phyloP scores from a whole-genome alignment of 30 jellyfish, hydroid and myxozoan species.

The Cassiopea xamachana region DNA sequence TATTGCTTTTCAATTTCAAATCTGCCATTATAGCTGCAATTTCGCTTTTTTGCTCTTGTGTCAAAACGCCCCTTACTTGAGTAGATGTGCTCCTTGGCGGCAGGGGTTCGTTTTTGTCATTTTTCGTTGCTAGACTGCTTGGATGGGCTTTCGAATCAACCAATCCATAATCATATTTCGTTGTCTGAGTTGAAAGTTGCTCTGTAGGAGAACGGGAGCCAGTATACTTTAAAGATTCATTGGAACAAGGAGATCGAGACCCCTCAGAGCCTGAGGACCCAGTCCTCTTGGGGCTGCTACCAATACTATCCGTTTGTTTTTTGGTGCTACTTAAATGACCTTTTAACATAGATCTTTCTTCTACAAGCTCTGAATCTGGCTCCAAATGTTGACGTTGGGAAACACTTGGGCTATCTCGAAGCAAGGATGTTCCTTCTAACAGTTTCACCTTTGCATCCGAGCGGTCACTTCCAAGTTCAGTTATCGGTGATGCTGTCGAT shows the following conservation, averaged over 20 bases:
- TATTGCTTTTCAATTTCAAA: constrained; percentile 10
- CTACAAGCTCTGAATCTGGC: background rate
- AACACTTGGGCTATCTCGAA: background rate
- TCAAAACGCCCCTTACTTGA: background rate
- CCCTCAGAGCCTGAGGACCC: background rate
- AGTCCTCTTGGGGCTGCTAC: background rate
- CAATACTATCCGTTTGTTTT: background rate
- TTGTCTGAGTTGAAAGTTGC: background rate
- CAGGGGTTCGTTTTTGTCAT: background rate
- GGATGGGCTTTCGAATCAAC: background rate
- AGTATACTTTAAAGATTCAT: background rate
- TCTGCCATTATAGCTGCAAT: constrained; percentile 28
- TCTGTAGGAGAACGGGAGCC: constrained; percentile 16
- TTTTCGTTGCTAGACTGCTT: background rate
- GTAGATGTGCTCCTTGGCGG: background rate
- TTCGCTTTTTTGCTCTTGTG: constrained; percentile 26
- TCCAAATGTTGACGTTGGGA: too few species aligned
- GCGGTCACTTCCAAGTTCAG: background rate
- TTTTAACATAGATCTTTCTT: background rate
- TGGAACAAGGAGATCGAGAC: constrained; percentile 17
- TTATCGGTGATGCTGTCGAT: constrained; percentile 36
- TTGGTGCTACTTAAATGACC: too few species aligned
- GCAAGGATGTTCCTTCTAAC: constrained; percentile 12
- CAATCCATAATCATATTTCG: background rate
- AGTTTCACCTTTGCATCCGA: constrained; percentile 4